Base-by-base conservation (phyloP, 2,888 invertebrate species). In the Sesia bembeciformis region DNA sequence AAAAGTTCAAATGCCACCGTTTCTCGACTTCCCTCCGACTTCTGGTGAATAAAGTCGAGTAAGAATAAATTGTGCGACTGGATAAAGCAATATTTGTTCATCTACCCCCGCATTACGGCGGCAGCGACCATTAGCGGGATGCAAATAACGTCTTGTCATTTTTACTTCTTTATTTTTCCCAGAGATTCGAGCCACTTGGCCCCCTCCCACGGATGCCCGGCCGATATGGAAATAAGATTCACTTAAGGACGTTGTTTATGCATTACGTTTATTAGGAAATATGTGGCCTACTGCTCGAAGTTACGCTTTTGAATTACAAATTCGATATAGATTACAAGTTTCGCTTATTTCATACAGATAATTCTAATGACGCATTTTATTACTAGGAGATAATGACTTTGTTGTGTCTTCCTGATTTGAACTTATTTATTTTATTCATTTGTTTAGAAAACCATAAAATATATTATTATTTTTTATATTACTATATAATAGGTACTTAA, bases 111-210 rank as follows among this genome's bases (percentile, higher is more conserved):
- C 84, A 85, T 86, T 86, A 86, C 83, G 82, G 70, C 76, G 75
- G 78, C 76, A 67, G 76, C 78, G 73, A 75, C 87, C 89, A 89
- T 89, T 89, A 89, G 87, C 81, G 82, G 72, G 84, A 87, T 87
- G 87, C 88, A 88, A 87, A 89, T 87, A 89, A 83, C 87, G 84
- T 88, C 88, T 89, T 87, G 88, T 86, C 84, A 86, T 85, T 87
- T 88, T 85, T 81, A 80, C 84, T 85, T 86, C 81, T 86, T 88
- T 87, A 86, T 87, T 86, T 86, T 81, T 76, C 73, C 76, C 78
- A 75, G 68, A 72, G 73, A 70, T 71, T 74, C 67, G 66, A 62
- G 75, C 76, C 67, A 74, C 74, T 76, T 67, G 69, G 70, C 63
- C 63, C 72, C 72, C 74, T 69, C 74, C 72, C 69, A 69, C 73